Conservation (phyloP, 2,888 invertebrate species). For the Clepsis dumicolana region DNA sequence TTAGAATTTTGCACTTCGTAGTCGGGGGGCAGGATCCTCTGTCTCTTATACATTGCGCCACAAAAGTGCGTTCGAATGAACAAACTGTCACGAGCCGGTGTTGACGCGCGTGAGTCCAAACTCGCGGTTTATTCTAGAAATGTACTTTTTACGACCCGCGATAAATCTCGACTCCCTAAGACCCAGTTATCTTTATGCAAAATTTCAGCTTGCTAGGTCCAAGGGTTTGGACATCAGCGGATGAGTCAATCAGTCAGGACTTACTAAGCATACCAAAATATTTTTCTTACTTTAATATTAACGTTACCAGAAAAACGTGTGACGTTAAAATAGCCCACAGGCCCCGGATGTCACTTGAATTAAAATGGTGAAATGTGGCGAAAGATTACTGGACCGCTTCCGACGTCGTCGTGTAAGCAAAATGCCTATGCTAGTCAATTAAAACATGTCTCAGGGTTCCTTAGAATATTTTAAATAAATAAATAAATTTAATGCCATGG, state of each 20-base stretch:
- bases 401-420: neutral
- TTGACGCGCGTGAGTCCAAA: conserved; percentile 60
- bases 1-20: no score
- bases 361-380: neutral
- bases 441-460: no score
- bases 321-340: neutral
- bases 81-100: conserved; percentile 58
- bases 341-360: neutral
- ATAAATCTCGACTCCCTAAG: conserved; percentile 73
- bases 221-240: no score
- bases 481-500: no score
- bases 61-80: conserved; percentile 50
- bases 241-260: no score
- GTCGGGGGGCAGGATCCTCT: no score
- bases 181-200: no score
- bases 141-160: conserved; percentile 73
- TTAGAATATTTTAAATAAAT: no score
- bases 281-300: neutral
- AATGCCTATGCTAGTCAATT: neutral
- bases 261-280: no score
- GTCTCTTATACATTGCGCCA: conserved; percentile 45
- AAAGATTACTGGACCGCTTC: neutral
- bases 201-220: no score
- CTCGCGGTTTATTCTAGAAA: conserved; percentile 64
- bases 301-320: neutral